Conservation (phyloP, 2,797 vertebrate species). For the Gorsachius magnificus region DNA sequence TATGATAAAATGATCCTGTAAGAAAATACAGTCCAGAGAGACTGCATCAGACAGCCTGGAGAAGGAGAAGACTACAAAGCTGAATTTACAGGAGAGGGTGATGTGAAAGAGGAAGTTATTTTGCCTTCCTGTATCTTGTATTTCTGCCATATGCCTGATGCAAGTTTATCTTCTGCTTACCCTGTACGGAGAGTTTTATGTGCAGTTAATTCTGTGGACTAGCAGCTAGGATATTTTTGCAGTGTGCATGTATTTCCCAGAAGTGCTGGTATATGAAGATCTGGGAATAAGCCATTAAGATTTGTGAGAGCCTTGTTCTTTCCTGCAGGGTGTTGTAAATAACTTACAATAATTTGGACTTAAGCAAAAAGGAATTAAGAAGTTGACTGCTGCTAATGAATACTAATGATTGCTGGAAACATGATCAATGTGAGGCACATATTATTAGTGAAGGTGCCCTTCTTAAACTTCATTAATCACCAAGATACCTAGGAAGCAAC, state of each 20-base stretch:
- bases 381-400: slow-evolving; percentile 52
- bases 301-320: slow-evolving; percentile 44
- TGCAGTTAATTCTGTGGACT: slow-evolving; percentile 19
- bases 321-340: slow-evolving; percentile 65
- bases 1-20: background rate
- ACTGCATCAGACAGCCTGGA: background rate
- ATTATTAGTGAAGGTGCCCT: slow-evolving; percentile 55
- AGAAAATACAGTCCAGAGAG: background rate
- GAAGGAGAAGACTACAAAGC: background rate
- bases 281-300: slow-evolving; percentile 56
- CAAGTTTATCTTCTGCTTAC: slow-evolving; percentile 1
- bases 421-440: slow-evolving; percentile 49
- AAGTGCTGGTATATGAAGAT: slow-evolving; percentile 37
- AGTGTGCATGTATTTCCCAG: slow-evolving; percentile 33
- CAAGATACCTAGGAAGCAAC: slow-evolving; percentile 58
- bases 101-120: background rate
- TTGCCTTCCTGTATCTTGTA: background rate
- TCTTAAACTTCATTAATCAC: slow-evolving; percentile 63
- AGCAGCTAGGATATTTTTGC: slow-evolving; percentile 6
- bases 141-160: background rate
- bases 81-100: background rate
- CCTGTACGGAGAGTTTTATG: background rate
- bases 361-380: slow-evolving; percentile 58
- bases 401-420: slow-evolving; percentile 59
- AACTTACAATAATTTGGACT: slow-evolving; percentile 65